These are phyloP conservation scores for Parotocinclus haroldoi DNA, from an alignment of 2,797 vertebrate genomes.

Conservation along the genomic window DNA sequence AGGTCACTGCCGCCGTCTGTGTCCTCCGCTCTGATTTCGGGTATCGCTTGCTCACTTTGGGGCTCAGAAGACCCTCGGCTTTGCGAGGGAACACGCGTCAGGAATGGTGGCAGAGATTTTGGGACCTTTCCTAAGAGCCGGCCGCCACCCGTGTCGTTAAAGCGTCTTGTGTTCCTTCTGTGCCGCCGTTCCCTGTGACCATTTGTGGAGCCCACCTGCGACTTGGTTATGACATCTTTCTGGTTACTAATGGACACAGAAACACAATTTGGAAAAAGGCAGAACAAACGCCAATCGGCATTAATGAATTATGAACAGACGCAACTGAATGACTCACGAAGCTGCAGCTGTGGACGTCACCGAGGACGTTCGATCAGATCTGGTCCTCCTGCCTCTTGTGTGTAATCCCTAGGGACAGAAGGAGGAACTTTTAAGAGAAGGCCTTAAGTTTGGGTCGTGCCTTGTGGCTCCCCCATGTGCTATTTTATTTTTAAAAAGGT, in stretches of 20 bases:
- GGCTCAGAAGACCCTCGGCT: constrained; percentile 16
- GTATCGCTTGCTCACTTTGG: not conserved
- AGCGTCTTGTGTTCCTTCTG: constrained; percentile 24
- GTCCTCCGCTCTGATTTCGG: constrained; percentile 56
- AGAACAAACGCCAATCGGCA: not conserved
- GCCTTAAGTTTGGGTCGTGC: not conserved
- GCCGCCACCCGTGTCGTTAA: constrained; percentile 16
- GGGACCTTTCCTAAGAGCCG: constrained; percentile 23
- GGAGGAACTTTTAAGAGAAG: not conserved
- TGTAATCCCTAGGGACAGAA: constrained; percentile 35
- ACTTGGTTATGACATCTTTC: constrained; percentile 40
- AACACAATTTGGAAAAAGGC: not conserved
- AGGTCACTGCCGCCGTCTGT: constrained; percentile 84
- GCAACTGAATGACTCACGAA: constrained; percentile 53
- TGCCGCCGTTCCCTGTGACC: constrained; percentile 35
- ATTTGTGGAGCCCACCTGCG: constrained; percentile 19
- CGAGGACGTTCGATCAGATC: constrained; percentile 38
- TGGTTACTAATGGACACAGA: constrained; percentile 41
- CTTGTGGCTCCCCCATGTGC: no score
- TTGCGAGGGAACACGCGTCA: not conserved
- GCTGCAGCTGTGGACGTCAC: constrained; percentile 40
- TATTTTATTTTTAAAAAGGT: not conserved
- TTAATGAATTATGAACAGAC: not conserved
- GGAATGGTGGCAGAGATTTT: constrained; percentile 21
- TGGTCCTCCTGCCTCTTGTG: constrained; percentile 52